Base-by-base conservation (phyloP, 2,797 vertebrate species). In the Cephalopachus bancanus region DNA sequence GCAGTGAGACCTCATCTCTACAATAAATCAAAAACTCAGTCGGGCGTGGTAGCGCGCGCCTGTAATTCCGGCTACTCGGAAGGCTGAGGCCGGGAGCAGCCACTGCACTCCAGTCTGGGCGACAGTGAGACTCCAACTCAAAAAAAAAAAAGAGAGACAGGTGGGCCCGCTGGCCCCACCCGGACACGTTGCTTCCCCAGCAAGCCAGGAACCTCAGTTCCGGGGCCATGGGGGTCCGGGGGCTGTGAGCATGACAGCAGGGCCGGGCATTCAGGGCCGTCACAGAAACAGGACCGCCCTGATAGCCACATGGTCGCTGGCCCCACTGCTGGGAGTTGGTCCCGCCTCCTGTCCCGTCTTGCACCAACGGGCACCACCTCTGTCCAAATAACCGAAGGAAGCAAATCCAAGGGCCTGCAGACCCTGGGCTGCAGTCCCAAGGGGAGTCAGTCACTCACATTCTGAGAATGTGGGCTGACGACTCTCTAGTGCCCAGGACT, bases 231-330 rank as follows among this genome's bases (percentile, higher is more conserved):
- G 9, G 60, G 28, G 49, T n/a, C n/a, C n/a, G n/a, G n/a, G n/a
- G 28, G 5, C 15, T 75, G 1, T 9, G 5, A 60, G 51, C 19
- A 60, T 20, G 8, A 59, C 5, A 1, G 9, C 0, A 15, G 8
- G 53, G 33, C 12, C 60, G 65, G 53, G 7, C 3, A 19, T 24
- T 55, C n/a, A 1, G 2, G 22, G 2, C 3, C 33, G 67, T 30
- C 81, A 84, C 64, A 64, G 49, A 10, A 17, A 16, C 3, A 24
- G 51, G n/a, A 2, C 6, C 10, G 12, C 10, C 55, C 55, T 20
- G 49, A 44, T 33, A 93, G 74, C 10, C 78, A 22, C 16, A 14
- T 2, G 5, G 30, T n/a, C 53, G 53, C 51, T 33, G 8, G 14
- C 1, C 37, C 3, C 55, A 4, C 10, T 28, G 26, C 12, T 69